Percentiles rank a stretch among this genome's conserved stretches.
phyloP scores from a whole-genome alignment of 2,113 vertebrate genomes.

The Thamnophis sirtalis region DNA sequence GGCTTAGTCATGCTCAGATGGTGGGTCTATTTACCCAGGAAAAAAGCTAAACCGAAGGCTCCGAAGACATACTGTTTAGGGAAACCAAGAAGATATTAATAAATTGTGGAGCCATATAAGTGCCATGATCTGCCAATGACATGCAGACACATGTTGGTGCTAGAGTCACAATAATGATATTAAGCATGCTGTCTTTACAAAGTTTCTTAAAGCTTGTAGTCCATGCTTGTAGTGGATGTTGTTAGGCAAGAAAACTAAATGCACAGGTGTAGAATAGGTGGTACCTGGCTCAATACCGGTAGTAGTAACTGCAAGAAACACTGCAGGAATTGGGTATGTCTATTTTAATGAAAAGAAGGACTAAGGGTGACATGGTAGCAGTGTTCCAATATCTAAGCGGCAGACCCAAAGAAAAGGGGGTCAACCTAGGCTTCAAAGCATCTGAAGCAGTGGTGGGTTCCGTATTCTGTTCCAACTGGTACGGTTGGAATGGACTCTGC shows the following conservation, averaged over 20 bases:
- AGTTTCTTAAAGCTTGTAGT: background rate
- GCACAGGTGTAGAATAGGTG: background rate
- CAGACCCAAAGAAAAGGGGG: background rate
- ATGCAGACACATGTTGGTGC: background rate
- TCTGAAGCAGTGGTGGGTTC: background rate
- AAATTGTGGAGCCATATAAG: background rate
- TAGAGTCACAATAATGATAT: background rate
- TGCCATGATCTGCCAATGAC: background rate
- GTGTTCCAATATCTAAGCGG: background rate
- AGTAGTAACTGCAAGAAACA: background rate
- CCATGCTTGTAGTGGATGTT: background rate
- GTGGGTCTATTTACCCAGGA: conserved; percentile 52
- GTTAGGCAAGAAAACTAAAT: background rate
- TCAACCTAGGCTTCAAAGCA: background rate
- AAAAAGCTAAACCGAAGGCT: conserved; percentile 41
- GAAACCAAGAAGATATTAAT: background rate
- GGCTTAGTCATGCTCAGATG: conserved; percentile 54
- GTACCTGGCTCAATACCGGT: background rate
- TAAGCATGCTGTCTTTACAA: background rate
- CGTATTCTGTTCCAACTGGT: no score
- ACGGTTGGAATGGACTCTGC: no score
- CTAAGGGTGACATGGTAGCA: background rate
- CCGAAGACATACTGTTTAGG: conserved; percentile 12
- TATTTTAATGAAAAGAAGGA: background rate
- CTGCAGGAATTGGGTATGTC: background rate